Base-by-base conservation (phyloP, 1,140 invertebrate species). In the Drosophila ironensis region DNA sequence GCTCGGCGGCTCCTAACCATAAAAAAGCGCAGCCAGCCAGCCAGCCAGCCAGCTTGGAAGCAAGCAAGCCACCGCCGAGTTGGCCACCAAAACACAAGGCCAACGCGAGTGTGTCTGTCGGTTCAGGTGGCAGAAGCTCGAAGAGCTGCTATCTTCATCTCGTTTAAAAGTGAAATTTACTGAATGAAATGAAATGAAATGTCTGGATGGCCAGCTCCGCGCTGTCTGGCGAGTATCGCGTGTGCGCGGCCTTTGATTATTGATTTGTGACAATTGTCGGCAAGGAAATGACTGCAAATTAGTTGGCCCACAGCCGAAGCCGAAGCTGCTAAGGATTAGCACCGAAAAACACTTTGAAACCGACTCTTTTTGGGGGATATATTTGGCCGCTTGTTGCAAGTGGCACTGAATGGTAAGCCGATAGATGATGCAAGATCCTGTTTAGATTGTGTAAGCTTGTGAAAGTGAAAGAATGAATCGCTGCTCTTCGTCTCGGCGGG, bases 141-240 rank as follows among this genome's bases (percentile, higher is more conserved):
- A 56, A 70, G 51, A 47, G 66, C 63, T 52, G 64, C 63, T 51
- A 46, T 54, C 64, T 68, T 69, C 44, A 57, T 57, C 52, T 66
- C 70, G 73, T 47, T 82, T 87, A 87, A 87, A 87, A 87, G 81
- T 87, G 81, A 87, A 87, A 87, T 87, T 87, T 81, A 76, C 61
- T 87, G 81, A 87, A 86, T 87, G 80, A 87, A 86, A 75, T 71
- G 57, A 80, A 78, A 81, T 80, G 75, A n/a, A n/a, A n/a, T n/a
- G n/a, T n/a, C 69, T 63, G 51, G 56, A 12, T 68, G 42, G 63
- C 63, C 42, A 75, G 69, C 40, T 63, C 9, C 69, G 40, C 57
- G 40, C 57, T 38, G 56, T 61, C 59, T 47, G 59, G 56, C 59
- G 11, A 25, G 9, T 44, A 27, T 12, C 40, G 52, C 48, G 51